Evolutionary conservation across 2,113 vertebrate genomes (phyloP), one percentile per base, ranked within the genome.

Genomic region (Balaenoptera acutorostrata): DNA sequence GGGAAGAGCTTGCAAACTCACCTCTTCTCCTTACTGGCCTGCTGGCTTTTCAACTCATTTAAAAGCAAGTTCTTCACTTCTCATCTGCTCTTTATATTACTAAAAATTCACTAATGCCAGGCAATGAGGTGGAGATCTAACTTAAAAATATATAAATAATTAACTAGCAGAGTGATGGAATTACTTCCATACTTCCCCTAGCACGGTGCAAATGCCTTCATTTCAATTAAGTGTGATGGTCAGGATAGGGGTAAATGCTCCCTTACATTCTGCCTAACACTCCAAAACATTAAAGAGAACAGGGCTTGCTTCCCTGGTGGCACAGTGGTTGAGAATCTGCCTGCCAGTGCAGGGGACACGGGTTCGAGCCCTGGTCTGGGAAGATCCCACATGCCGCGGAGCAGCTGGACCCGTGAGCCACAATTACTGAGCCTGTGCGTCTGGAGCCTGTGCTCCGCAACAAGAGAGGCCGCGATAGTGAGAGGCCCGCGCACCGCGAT

Each of bases 191-290:
- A 91, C 74, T 98, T 97, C 93, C 63, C 92, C 77, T 96, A 95
- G 64, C 77, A 97, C 97, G 92, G 96, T 96, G 68, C 95, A 96
- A 75, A 69, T 93, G 93, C 85, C 97, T 89, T 97, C 78, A 90
- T 97, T 98, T 98, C 95, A 98, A 91, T 98, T 98, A 98, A 98
- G 39, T 84, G 69, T 93, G 90, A 96, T 98, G 98, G 97, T 98
- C 95, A 98, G 96, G 96, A 97, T 87, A 97, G 96, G 95, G 96
- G 85, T 78, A 97, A 97, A 94, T 88, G 15, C 18, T 93, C 85
- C 89, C 95, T 97, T 96, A 92, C 89, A 92, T 83, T 96, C 80
- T 97, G 69, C 68, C 83, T 92, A 96, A 97, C 68, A 69, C 57
- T 95, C 33, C 66, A 97, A 96, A 94, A 97, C 95, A 97, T 97